Conservation (phyloP, 2,797 vertebrate species). For the Leptatherina wallacei region DNA sequence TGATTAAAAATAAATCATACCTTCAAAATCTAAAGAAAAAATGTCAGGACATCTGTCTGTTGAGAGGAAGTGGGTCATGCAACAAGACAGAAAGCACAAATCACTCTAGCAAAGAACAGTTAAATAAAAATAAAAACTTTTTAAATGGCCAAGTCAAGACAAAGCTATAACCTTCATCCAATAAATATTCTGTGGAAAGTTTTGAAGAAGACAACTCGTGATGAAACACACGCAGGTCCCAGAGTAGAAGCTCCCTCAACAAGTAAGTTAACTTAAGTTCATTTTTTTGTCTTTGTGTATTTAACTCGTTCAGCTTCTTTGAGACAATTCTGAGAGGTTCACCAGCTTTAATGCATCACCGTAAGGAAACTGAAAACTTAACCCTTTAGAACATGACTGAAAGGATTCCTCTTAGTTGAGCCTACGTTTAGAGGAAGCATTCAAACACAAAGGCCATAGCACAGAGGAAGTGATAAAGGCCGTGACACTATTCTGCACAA, state of each 20-base stretch:
- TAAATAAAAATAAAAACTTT: neutral
- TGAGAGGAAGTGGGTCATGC: too few species aligned
- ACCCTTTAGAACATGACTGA: slow-evolving; percentile 20
- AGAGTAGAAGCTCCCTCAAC: neutral
- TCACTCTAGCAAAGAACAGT: neutral
- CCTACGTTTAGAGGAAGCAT: neutral
- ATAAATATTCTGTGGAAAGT: neutral
- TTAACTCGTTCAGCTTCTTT: neutral
- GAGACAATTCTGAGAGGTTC: neutral
- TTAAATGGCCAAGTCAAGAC: neutral
- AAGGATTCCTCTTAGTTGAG: slow-evolving; percentile 9
- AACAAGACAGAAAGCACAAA: too few species aligned
- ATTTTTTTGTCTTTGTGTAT: neutral
- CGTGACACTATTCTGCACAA: slow-evolving; percentile 28
- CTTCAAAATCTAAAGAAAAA: neutral
- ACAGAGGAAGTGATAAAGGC: slow-evolving; percentile 27
- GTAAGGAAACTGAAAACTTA: too few species aligned
- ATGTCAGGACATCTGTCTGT: neutral
- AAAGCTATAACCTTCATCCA: neutral
- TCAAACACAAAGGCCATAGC: neutral
- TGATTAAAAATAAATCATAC: neutral
- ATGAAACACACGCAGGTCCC: neutral
- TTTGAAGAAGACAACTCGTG: neutral
- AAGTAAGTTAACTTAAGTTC: neutral
- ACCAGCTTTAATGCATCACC: too few species aligned